Evolutionary conservation across 1,140 invertebrate species (phyloP), one percentile per base, ranked within the genome.

Genomic region (Drosophila sp.): DNA sequence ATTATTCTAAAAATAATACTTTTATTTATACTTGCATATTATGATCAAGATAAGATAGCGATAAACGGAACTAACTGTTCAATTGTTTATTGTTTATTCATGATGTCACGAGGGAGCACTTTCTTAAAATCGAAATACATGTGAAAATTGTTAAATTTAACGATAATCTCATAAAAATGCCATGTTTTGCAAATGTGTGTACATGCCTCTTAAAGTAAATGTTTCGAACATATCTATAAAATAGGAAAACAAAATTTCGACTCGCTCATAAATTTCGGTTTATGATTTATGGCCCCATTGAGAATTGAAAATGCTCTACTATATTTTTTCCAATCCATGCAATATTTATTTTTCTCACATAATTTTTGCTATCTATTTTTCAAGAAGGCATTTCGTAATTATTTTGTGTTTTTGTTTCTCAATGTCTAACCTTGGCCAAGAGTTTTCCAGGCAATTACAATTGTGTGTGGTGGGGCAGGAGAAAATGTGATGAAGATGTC

Each of bases 381-480:
- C 38, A 23, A 47, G 17, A 47, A 47, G 23, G 44, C 44, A 47
- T 61, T 47, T 40, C 23, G 44, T 50, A 50, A 50, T 50, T 50
- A 50, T 50, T 27, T 50, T 27, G 44, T 27, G 17, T 50, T 50
- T 50, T 1, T 50, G 25, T 10, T 23, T 25, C 35, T 44, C 44
- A 50, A 65, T 17, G 55, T 72, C 56, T 67, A 57, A 41, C 30
- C 30, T 57, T 32, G 25, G 35, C 6, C 7, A 55, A 67, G 44
- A 47, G 65, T 77, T 74, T 72, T 74, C 74, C 74, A 72, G 74
- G 70, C 60, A 70, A 67, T 76, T 67, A 62, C 50, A 56, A 30
- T 32, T 50, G 33, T 63, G 11, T 54, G 44, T 17, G 5, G 44
- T 23, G 17, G 17, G 17, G 17, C 2, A 8, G 3, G 25, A 25